Conservation (phyloP, 2,113 vertebrate genomes). For the Falco punctatus region DNA sequence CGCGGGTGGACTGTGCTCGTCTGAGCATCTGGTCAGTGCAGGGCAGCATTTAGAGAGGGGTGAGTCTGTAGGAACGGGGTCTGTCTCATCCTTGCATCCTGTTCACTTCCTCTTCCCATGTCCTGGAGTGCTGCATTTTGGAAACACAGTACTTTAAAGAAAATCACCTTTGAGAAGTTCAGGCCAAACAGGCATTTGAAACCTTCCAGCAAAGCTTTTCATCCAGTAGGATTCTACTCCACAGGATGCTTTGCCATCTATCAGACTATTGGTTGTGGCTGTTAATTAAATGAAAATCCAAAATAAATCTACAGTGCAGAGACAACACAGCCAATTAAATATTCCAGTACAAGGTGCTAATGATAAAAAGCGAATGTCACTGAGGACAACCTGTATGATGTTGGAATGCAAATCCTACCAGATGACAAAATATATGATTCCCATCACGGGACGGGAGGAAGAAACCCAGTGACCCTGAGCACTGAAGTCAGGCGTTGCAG, state of each 20-base stretch:
- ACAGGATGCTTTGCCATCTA: conserved; percentile 27
- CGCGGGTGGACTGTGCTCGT: rapidly evolving
- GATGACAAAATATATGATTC: not conserved
- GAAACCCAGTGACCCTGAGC: not conserved
- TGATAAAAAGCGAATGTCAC: conserved; percentile 20
- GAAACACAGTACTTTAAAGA: not conserved
- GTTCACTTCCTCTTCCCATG: not conserved
- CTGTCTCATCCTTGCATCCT: not conserved
- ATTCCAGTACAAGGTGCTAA: conserved; percentile 15
- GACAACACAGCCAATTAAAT: conserved; percentile 28
- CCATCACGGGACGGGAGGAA: not conserved
- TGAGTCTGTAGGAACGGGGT: not conserved
- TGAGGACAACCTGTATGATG: not conserved
- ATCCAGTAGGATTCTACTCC: conserved; percentile 32
- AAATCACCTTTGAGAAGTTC: not conserved
- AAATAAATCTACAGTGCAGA: conserved; percentile 30
- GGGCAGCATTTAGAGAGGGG: not conserved
- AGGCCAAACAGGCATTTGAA: not conserved
- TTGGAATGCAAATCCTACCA: conserved; percentile 28
- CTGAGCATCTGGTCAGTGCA: not conserved
- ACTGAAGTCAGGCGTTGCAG: not conserved
- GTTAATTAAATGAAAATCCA: conserved; percentile 55
- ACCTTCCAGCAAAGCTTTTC: conserved; percentile 39
- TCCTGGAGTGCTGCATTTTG: rapidly evolving
- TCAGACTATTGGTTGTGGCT: conserved; percentile 29